Conservation (phyloP, 1,140 invertebrate genomes). For the Aphidius gifuensis region DNA sequence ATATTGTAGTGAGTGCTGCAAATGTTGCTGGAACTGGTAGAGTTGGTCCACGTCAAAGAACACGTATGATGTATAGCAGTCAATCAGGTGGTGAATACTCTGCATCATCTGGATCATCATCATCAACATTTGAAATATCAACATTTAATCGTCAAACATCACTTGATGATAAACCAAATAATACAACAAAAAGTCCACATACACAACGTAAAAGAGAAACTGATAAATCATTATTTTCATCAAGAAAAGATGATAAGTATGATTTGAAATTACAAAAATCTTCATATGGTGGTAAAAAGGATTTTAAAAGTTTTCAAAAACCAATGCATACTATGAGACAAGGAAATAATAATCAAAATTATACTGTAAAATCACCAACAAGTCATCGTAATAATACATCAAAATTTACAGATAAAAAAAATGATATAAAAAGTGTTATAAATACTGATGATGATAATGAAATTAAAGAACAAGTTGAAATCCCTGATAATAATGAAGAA, state of each 20-base stretch:
- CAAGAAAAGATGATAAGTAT: not conserved
- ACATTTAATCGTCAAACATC: constrained; percentile 35
- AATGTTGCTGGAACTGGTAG: constrained; percentile 50
- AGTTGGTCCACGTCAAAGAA: constrained; percentile 52
- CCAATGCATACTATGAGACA: constrained; percentile 18
- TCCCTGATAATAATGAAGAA: too few species aligned
- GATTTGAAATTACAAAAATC: constrained; percentile 37
- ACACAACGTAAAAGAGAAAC: constrained; percentile 17
- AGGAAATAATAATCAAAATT: constrained; percentile 23
- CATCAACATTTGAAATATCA: constrained; percentile 25
- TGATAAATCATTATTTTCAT: not conserved
- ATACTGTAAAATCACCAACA: constrained; percentile 23
- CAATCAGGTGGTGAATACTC: constrained; percentile 40
- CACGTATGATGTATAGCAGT: constrained; percentile 47
- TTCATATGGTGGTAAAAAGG: constrained; percentile 30
- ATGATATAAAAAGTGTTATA: too few species aligned
- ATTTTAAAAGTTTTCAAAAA: constrained; percentile 27
- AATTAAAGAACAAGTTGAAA: too few species aligned
- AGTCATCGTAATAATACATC: not conserved
- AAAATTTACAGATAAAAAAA: too few species aligned
- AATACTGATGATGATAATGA: too few species aligned
- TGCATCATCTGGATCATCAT: too few species aligned
- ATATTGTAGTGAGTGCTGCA: constrained; percentile 47
- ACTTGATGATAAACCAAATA: constrained; percentile 39
- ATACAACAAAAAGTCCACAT: constrained; percentile 36